Base-by-base conservation (phyloP, 2,797 vertebrate genomes). In the Malacoctenus gilli region DNA sequence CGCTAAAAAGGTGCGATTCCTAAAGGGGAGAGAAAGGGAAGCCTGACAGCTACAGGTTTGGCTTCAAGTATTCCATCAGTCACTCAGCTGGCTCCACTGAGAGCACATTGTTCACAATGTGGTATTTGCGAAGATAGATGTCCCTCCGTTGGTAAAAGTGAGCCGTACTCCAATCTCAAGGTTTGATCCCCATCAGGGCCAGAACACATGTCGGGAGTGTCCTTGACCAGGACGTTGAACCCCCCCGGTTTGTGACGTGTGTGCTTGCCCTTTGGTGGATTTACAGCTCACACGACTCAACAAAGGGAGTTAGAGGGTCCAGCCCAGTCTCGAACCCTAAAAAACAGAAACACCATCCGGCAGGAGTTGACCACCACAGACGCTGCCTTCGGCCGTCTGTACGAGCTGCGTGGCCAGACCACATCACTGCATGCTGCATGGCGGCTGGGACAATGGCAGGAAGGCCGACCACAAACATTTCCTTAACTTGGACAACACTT, bases 361-460 rank as follows among this genome's bases (percentile, higher is more conserved):
- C 56, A n/a, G n/a, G n/a, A n/a, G n/a, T n/a, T 32, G 30, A 70
- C 68, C 22, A 49, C 70, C 79, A 72, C 74, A 80, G 66, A 67
- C 44, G 64, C 68, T 77, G 51, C 36, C 73, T 52, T 76, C 47
- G 75, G 80, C 66, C 55, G 34, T 62, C 43, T 69, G 70, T 43
- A 51, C 51, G 62, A 37, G 60, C 43, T 69, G 70, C 43, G 49
- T 49, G 62, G 41, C 59, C 20, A 73, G 72, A 83, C 67, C 62
- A 34, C 68, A 47, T 68, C 52, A 65, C 63, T 61, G 63, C 58
- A 69, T 54, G 67, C 63, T 61, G 63, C 58, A 68, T 36, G 13
- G 16, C 44, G 59, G 50, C 58, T 64, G 46, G 35, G 72, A 85
- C 72, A 80, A 84, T 75, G 73, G 74, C 77, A 79, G 67, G 74